Conservation (phyloP, 2,113 vertebrate genomes). For the Pygoscelis adeliae region DNA sequence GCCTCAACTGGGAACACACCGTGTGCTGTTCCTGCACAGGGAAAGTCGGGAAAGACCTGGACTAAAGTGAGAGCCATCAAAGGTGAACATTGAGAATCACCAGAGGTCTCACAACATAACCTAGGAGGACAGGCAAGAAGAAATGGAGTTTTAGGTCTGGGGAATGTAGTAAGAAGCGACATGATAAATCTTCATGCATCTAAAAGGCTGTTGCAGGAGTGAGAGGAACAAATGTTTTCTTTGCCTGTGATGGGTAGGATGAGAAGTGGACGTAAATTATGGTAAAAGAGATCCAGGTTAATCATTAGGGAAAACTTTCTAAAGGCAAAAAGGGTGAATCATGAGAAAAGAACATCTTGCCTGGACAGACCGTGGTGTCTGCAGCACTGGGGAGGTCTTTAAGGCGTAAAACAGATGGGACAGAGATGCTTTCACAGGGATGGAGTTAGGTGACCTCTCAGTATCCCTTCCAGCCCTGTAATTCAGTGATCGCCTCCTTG, state of each 20-base stretch:
- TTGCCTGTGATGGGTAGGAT: not conserved
- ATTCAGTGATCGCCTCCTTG: not conserved
- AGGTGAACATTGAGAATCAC: not conserved
- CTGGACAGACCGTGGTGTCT: not conserved
- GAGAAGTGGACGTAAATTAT: not conserved
- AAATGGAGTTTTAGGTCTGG: not conserved
- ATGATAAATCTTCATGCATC: not conserved
- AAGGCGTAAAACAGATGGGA: not conserved
- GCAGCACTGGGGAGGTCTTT: not conserved
- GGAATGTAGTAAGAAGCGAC: not conserved
- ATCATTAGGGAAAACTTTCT: not conserved
- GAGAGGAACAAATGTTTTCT: not conserved
- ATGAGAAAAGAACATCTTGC: not conserved
- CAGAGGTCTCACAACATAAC: not conserved
- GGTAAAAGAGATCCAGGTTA: not conserved
- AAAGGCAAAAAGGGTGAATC: not conserved
- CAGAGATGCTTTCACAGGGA: not conserved
- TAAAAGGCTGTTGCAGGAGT: not conserved
- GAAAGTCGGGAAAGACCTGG: not conserved
- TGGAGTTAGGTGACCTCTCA: not conserved
- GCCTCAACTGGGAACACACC: not conserved
- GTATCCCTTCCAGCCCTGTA: not conserved
- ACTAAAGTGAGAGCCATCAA: not conserved
- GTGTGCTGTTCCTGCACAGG: not conserved
- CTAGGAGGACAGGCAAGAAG: not conserved